Percentiles rank a stretch among this genome's conserved stretches.
Conservation (phyloP, 1,140 invertebrate genomes). For the Pseudomyrmex flavicornis region DNA sequence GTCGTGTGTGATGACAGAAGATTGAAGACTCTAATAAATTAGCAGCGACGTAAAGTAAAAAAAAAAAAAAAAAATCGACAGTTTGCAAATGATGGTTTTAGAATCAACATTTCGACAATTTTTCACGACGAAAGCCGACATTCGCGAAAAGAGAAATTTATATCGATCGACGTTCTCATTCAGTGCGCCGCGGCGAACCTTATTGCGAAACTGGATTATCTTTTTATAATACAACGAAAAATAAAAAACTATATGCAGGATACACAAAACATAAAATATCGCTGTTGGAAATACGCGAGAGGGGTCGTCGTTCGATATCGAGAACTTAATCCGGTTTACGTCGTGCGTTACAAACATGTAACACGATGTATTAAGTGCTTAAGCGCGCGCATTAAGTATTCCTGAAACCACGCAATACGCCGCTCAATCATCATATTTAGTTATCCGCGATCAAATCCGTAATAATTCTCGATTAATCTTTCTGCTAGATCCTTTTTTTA, state of each 20-base stretch:
- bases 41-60: too few relatives aligned
- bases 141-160: too few relatives aligned
- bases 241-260: slow-evolving; percentile 5
- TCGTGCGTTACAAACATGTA: slow-evolving; percentile 39
- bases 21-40: too few relatives aligned
- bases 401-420: slow-evolving; percentile 39
- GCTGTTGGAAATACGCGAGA: slow-evolving; percentile 29
- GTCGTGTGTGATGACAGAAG: too few relatives aligned
- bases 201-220: not conserved
- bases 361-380: slow-evolving; percentile 44
- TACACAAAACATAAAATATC: not conserved
- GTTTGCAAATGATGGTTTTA: too few relatives aligned
- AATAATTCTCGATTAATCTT: not conserved
- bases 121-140: too few relatives aligned
- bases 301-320: slow-evolving; percentile 32
- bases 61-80: too few relatives aligned
- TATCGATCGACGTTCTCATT: not conserved
- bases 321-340: slow-evolving; percentile 49
- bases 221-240: slow-evolving; percentile 15
- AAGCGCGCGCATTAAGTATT: slow-evolving; percentile 43
- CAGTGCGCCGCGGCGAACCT: slow-evolving; percentile 18
- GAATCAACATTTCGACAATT: too few relatives aligned
- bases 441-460: not conserved
- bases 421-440: not conserved
- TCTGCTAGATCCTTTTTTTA: not conserved